Base-by-base conservation (phyloP, 2,113 vertebrate species). In the Neopipo cinnamomea region DNA sequence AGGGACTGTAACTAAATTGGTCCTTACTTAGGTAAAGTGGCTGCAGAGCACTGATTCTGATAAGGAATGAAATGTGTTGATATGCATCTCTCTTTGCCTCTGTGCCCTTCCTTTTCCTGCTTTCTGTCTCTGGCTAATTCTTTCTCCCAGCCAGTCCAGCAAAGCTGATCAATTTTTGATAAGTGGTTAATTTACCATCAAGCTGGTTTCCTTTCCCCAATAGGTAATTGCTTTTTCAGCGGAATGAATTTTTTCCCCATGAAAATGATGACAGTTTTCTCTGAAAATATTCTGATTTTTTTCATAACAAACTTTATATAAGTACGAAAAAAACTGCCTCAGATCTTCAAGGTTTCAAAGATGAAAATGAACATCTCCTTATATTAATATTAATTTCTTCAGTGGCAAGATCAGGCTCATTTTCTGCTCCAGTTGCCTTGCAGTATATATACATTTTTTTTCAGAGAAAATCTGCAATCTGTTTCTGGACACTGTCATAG, bases 161-260 rank as follows among this genome's bases (percentile, higher is more conserved):
- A 77, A 62, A 80, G 72, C 83, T 73, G 91, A 90, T 88, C 86
- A 44, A 50, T 92, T 95, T 94, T 82, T 71, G 93, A 91, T 95
- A 91, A 82, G 58, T 75, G 86, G 49, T 72, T 82, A 72, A 75
- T 83, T 85, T 68, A 67, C 85, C 39, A 67, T 59, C 71, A 77
- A 75, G 74, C 53, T 41, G 20, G 2, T 75, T 85, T 85, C 70
- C 67, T 80, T 77, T 56, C n/a, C 35, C 56, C 70, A 72, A 24
- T 13, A 88, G 33, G 15, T 59, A 82, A 92, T 85, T 82, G 22
- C 67, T 88, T 88, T 80, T 80, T 30, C 67, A 75, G 46, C 39
- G 53, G 55, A 63, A 85, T 25, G 12, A 55, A 35, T 77, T 84
- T 72, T 28, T 5, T 1, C 11, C 31, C 14, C 2, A 8, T 8